Conservation (phyloP, 2,113 vertebrate species). For the Spea multiplicata region DNA sequence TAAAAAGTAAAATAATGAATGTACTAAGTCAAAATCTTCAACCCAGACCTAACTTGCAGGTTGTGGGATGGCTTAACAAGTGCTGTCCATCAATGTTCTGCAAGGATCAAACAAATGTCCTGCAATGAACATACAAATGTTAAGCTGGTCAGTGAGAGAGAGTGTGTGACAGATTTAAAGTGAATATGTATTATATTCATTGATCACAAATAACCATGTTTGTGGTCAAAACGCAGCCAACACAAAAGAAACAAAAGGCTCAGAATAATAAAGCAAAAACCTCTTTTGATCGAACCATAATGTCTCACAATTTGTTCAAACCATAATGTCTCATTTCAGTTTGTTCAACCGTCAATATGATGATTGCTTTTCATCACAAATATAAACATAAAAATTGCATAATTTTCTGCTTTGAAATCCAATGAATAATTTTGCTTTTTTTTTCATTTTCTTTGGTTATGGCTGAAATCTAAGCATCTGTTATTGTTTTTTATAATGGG, state of each 20-base stretch:
- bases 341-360: slow-evolving; percentile 51
- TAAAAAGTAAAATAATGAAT: too few species aligned
- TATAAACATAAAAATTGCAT: slow-evolving; percentile 53
- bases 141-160: too few species aligned
- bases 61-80: too few species aligned
- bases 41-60: too few species aligned
- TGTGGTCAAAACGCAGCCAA: slow-evolving; percentile 49
- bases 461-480: slow-evolving; percentile 40
- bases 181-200: too few species aligned
- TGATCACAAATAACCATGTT: not conserved
- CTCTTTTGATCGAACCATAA: slow-evolving; percentile 51
- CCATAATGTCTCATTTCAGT: slow-evolving; percentile 52
- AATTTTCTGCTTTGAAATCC: slow-evolving; percentile 48
- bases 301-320: slow-evolving; percentile 52
- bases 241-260: not conserved
- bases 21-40: too few species aligned
- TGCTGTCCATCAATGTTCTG: too few species aligned
- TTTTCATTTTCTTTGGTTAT: slow-evolving; percentile 38
- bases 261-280: not conserved
- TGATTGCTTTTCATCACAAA: slow-evolving; percentile 57
- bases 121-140: too few species aligned
- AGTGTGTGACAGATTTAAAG: too few species aligned
- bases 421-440: slow-evolving; percentile 41
- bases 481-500: slow-evolving; percentile 22
- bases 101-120: too few species aligned